Evolutionary conservation across 1,140 invertebrate species (phyloP), one percentile per base, ranked within the genome.

Genomic region (Drosophila kepulauana): DNA sequence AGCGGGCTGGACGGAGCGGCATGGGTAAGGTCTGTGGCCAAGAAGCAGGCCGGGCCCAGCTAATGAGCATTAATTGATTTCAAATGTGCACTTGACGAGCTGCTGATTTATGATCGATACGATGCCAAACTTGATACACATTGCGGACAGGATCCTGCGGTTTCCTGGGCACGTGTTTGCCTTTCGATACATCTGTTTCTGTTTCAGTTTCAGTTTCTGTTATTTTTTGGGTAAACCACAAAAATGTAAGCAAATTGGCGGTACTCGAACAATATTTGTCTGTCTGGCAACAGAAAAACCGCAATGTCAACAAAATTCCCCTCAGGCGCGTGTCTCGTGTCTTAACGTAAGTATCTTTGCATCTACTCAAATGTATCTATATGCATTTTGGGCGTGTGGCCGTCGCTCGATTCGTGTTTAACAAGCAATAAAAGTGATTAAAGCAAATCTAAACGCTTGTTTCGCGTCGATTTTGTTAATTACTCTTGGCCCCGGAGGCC

Each of bases 391-490:
- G 66, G 45, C 75, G 67, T 51, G 66, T 71, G 68, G 82, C 82
- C 82, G 51, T 56, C 56, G 80, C 72, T 25, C 80, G 49, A 80
- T 72, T 88, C 80, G 56, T 88, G 85, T 88, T 88, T 81, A 78
- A 88, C 85, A 88, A 88, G 77, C 84, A 80, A 88, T 88, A 84
- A 88, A 84, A 69, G 80, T 88, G 84, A 88, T 89, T 88, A 81
- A 87, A 88, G 73, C 77, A 84, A 84, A 88, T 88, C 80, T 70
- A 87, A 87, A 80, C 77, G 79, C 84, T 78, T 77, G 84, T 72
- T 73, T 15, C 63, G 69, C 45, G 48, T 59, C 57, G 62, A 54
- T 45, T 74, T 68, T 61, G 56, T 61, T 74, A 68, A 74, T 74
- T 67, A 67, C 64, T 45, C 30, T 56, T 43, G 51, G 20, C 35